These are phyloP conservation scores for Monoplex corrugatus DNA, from an alignment of 2,888 invertebrate genomes.

Conservation along the genomic window DNA sequence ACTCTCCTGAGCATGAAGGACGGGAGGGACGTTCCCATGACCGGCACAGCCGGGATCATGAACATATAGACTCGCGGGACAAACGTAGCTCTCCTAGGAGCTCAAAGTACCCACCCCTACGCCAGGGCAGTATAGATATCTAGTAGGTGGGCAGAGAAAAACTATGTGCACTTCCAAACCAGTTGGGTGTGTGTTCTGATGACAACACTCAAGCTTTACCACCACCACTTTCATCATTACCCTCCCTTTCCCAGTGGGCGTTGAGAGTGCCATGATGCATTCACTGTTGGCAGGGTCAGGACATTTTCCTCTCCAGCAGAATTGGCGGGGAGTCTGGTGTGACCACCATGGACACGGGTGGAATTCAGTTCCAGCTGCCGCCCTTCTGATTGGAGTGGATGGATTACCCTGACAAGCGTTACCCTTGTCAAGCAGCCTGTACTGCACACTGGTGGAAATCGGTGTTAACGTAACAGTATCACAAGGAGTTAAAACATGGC, in stretches of 20 bases:
- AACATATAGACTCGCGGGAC: constrained; percentile 58
- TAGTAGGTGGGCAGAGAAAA: constrained; percentile 56
- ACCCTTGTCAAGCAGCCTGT: too few relatives aligned
- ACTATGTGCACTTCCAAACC: constrained; percentile 39
- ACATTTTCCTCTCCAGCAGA: background rate
- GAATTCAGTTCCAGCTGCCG: background rate
- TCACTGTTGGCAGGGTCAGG: background rate
- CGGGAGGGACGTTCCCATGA: constrained; percentile 55
- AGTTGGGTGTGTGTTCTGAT: constrained; percentile 47
- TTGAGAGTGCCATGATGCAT: background rate
- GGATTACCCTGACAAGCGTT: too few relatives aligned
- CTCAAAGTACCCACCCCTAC: constrained; percentile 65
- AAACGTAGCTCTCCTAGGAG: constrained; percentile 61
- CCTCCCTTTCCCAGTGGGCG: constrained; percentile 28
- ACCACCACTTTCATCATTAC: constrained; percentile 38
- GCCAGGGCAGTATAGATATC: constrained; percentile 77
- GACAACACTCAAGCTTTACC: constrained; percentile 37
- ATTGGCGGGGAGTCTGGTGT: background rate
- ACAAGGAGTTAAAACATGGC: background rate
- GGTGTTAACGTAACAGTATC: too few relatives aligned
- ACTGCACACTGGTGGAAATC: too few relatives aligned
- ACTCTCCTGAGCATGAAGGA: constrained; percentile 61
- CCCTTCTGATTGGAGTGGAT: too few relatives aligned
- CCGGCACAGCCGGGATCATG: constrained; percentile 53
- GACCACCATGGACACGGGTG: background rate